These are phyloP conservation scores for Catharus minimus DNA, from an alignment of 2,113 vertebrate genomes.

Conservation along the genomic window DNA sequence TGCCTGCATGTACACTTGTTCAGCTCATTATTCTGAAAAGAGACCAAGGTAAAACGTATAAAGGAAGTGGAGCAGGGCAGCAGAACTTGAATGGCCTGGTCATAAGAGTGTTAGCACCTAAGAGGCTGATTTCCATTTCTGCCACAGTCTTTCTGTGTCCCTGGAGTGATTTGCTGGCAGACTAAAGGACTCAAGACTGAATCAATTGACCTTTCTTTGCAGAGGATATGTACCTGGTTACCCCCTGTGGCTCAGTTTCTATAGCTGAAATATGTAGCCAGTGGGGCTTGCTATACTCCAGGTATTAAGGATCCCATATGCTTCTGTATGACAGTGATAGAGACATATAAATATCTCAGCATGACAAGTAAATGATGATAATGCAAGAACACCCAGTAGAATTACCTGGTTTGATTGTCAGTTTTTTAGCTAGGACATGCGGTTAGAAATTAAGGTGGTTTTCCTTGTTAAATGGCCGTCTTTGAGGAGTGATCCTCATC, in stretches of 20 bases:
- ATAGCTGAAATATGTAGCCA: neutral
- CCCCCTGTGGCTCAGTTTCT: neutral
- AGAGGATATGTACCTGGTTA: neutral
- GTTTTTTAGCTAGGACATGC: neutral
- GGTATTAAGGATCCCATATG: neutral
- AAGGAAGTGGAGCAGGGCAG: neutral
- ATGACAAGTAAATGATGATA: neutral
- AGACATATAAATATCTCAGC: neutral
- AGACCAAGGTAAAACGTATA: neutral
- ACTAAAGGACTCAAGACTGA: neutral
- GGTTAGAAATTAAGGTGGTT: neutral
- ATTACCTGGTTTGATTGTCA: neutral
- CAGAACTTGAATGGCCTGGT: neutral
- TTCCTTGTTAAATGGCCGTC: neutral
- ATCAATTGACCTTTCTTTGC: constrained; percentile 11
- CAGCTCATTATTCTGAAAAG: neutral
- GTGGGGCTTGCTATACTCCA: neutral
- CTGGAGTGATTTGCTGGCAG: neutral
- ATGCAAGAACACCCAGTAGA: neutral
- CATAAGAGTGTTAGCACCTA: neutral
- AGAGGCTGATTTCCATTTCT: constrained; percentile 8
- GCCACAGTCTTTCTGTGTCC: neutral
- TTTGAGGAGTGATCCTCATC: neutral
- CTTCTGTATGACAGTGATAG: neutral
- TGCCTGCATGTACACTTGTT: neutral